Base-by-base conservation (phyloP, 2,888 invertebrate species). In the Chymomyza amoena region DNA sequence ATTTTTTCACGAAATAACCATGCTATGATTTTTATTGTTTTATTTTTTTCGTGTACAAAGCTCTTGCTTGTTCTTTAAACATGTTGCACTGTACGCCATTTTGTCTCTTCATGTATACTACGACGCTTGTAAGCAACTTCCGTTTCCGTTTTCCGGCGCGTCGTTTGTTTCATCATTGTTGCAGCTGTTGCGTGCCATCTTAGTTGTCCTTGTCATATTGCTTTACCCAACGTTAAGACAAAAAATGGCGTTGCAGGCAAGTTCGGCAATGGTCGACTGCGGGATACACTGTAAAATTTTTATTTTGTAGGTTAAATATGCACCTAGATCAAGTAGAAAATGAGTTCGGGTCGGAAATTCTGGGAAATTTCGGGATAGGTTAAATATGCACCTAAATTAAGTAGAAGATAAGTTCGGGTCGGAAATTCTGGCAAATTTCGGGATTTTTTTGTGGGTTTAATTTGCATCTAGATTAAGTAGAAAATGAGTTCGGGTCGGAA, bases 121-220 rank as follows among this genome's bases (percentile, higher is more conserved):
- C 76, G 70, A 61, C 69, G 76, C 78, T 82, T 84, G 87, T 82
- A 72, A 87, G 85, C 83, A 87, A 84, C 77, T 84, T 84, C 87
- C 87, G 87, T 77, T 83, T 83, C 85, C 83, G 77, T 71, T 84
- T 78, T 80, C 78, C 74, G 81, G 76, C 73, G 86, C 75, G 72
- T 74, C 72, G 76, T 75, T 75, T 76, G 72, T 75, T 69, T 66
- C 76, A 60, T 56, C 75, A 60, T 71, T 79, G 79, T 67, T 76
- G 78, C 70, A 68, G 63, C 71, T 50, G 28, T 9, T 16, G 61
- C 36, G 18, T 15, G 18, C 5, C 15, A 4, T 25, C 59, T 59
- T 54, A 15, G 54, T 18, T 16, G 18, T 54, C 54, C 9, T n/a
- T 20, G 16, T 54, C 18, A 20, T 54, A 16, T 54, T 54, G 7